Evolutionary conservation across 2,113 vertebrate species (phyloP).

Genomic region (Sterrhoptilus dennistouni): DNA sequence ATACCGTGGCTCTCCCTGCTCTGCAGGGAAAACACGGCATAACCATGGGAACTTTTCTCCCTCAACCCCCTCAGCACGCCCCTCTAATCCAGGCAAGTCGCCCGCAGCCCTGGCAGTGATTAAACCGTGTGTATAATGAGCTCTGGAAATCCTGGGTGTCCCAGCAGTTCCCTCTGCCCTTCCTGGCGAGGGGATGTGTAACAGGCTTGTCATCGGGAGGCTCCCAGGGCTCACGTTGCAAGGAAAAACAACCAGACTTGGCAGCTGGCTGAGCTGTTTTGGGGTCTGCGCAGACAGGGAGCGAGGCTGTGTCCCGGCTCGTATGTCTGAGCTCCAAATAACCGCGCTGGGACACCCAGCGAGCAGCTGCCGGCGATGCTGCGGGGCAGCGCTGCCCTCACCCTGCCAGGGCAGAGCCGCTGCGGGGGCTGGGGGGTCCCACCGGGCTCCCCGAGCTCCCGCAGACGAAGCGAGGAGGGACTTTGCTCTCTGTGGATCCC

Average conservation of each 20-base stretch:
- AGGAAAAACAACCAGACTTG: not conserved
- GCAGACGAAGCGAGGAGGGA: rapidly evolving
- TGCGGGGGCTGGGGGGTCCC: not conserved
- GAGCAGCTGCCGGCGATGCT: not conserved
- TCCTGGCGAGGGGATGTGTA: not conserved
- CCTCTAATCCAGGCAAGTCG: not conserved
- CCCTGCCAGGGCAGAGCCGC: not conserved
- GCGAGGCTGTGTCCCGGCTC: not conserved
- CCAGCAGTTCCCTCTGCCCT: not conserved
- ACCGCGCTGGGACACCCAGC: not conserved
- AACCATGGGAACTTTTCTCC: not conserved
- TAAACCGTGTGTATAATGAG: not conserved
- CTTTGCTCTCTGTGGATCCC: rapidly evolving
- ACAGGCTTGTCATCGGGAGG: not conserved
- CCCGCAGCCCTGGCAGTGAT: not conserved
- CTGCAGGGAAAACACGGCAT: not conserved
- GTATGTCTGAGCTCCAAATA: not conserved
- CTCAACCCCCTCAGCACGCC: not conserved
- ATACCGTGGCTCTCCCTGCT: not conserved
- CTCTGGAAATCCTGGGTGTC: not conserved
- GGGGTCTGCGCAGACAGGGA: not conserved
- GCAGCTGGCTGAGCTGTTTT: not conserved
- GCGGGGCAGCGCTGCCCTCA: not conserved
- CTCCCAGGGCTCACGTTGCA: not conserved
- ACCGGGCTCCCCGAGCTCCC: rapidly evolving